A percentile compares a stretch with the other conserved stretches of the same genome.
phyloP scores from a whole-genome alignment of 2,113 vertebrate genomes.

The Castor canadensis region DNA sequence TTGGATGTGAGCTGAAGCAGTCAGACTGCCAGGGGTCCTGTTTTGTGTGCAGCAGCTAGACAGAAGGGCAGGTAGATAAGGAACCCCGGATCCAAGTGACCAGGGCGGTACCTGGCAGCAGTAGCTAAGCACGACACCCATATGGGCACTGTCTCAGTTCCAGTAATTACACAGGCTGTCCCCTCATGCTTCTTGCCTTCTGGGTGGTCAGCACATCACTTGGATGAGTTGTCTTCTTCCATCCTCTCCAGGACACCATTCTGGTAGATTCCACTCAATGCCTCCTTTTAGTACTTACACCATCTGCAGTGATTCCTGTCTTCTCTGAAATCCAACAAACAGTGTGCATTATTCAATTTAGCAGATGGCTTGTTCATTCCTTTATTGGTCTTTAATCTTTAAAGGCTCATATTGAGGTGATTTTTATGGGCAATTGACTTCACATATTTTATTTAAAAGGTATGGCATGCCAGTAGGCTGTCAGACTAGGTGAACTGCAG shows the following conservation, averaged over 20 bases:
- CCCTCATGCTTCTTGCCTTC: background rate
- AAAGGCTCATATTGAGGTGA: background rate
- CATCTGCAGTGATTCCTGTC: rapidly evolving
- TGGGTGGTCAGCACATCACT: rapidly evolving
- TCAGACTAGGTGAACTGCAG: background rate
- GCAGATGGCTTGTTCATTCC: background rate
- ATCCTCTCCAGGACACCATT: background rate
- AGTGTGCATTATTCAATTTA: background rate
- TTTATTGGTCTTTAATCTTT: constrained; percentile 8
- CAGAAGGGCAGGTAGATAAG: background rate
- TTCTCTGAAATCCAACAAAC: background rate
- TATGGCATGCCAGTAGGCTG: background rate
- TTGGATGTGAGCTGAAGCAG: too few species aligned
- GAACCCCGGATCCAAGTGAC: background rate
- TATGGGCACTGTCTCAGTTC: background rate
- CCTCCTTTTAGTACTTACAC: background rate
- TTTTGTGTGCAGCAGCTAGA: background rate
- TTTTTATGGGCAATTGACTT: background rate
- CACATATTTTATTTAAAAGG: background rate
- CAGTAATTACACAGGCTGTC: rapidly evolving
- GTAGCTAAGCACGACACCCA: background rate
- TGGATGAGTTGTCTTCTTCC: background rate
- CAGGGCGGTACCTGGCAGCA: background rate
- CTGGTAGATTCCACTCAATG: background rate
- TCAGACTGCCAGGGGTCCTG: background rate